A percentile compares a stretch with the other conserved stretches of the same genome.
phyloP scores from a whole-genome alignment of 2,797 vertebrate genomes.

The Lacerta agilis region DNA sequence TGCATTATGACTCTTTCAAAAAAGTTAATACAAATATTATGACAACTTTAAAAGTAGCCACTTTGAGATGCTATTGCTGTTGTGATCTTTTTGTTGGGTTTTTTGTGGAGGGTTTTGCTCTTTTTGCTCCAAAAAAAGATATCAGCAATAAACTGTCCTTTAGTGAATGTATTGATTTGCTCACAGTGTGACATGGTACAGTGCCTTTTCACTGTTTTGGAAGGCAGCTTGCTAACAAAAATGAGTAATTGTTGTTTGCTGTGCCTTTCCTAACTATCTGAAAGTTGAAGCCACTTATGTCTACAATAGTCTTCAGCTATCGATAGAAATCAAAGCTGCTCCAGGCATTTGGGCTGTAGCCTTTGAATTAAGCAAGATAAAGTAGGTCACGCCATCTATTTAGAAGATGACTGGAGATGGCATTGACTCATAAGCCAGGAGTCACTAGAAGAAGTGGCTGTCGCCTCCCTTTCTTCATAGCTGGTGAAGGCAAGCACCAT shows the following conservation, averaged over 20 bases:
- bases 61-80: conserved; percentile 7
- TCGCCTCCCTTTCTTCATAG: neutral
- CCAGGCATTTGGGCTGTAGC: neutral
- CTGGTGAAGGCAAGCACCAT: neutral
- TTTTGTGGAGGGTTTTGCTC: too few species aligned
- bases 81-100: neutral
- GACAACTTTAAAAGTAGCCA: neutral
- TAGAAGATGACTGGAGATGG: conserved; percentile 32
- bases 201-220: conserved; percentile 33
- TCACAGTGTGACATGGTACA: neutral
- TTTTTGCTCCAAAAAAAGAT: neutral
- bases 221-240: conserved; percentile 59
- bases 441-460: neutral
- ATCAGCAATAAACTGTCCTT: conserved; percentile 16
- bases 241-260: conserved; percentile 45
- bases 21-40: neutral
- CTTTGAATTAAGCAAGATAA: conserved; percentile 10
- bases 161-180: conserved; percentile 37
- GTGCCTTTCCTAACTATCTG: conserved; percentile 50
- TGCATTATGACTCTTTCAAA: neutral
- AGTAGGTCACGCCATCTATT: conserved; percentile 23
- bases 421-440: conserved; percentile 28
- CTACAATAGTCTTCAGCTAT: conserved; percentile 27
- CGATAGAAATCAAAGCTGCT: conserved; percentile 34
- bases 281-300: conserved; percentile 39